A percentile compares a stretch with the other conserved stretches of the same genome.
Conservation (phyloP, 1,140 invertebrate genomes). For the Meloidogyne exigua region DNA sequence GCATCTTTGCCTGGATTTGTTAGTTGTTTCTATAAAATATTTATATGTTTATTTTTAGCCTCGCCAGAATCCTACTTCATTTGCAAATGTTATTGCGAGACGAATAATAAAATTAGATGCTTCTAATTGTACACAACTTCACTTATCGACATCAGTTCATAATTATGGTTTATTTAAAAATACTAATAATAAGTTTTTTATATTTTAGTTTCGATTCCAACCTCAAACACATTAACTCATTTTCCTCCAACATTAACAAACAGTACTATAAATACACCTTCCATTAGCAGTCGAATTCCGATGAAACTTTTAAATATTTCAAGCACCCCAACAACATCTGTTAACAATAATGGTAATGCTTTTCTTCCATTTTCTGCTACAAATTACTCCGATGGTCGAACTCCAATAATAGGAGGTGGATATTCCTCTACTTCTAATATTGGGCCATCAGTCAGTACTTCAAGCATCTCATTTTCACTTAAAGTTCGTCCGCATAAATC, state of each 20-base stretch:
- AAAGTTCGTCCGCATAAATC: slow-evolving; percentile 44
- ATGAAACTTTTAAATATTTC: slow-evolving; percentile 4
- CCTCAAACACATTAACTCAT: slow-evolving; percentile 5
- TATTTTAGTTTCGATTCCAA: background rate
- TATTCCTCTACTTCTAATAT: background rate
- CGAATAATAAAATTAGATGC: slow-evolving; percentile 15
- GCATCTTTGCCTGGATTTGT: slow-evolving; percentile 42
- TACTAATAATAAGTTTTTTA: background rate
- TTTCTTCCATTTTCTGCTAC: slow-evolving; percentile 5
- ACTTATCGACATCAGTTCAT: background rate
- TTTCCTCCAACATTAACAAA: slow-evolving; percentile 1
- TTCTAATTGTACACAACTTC: background rate
- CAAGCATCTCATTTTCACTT: slow-evolving; percentile 20
- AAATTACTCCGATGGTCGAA: background rate
- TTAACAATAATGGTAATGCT: background rate
- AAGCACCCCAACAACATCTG: background rate
- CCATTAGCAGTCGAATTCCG: slow-evolving; percentile 3
- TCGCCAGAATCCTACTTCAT: slow-evolving; percentile 26
- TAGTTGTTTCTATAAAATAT: slow-evolving; percentile 5
- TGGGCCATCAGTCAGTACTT: background rate
- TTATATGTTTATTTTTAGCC: slow-evolving; percentile 16
- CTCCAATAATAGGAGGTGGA: background rate
- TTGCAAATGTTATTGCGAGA: slow-evolving; percentile 27
- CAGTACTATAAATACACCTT: background rate
- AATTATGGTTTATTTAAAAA: background rate